Evolutionary conservation across 2,113 vertebrate species (phyloP), one percentile per base, ranked within the genome.

Genomic region (Cairina moschata): DNA sequence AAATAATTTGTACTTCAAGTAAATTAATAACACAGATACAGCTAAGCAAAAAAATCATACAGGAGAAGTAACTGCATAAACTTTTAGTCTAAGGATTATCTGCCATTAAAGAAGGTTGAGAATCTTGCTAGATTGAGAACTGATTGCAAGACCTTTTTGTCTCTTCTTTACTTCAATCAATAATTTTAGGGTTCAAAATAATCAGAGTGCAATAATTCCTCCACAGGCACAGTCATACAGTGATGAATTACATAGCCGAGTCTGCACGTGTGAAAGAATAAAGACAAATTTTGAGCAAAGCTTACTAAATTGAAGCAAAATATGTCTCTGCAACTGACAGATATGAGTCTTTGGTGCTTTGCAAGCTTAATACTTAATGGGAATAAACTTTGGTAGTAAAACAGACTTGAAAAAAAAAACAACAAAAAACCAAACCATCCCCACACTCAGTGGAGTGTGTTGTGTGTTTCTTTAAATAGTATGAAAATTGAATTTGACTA

Each of bases 401-500:
- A 60, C 67, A 86, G 44, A 83, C 7, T 67, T 86, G 46, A 48
- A 62, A 88, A 94, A 42, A 16, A 17, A 44, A 42, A 40, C 38
- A 42, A 44, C 29, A 58, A 76, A 48, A 50, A 50, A 50, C 32
- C 17, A 76, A 84, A 62, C 23, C 9, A 62, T 14, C 50, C 3
- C 1, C 46, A 87, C 83, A 22, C 32, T 48, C 29, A 22, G 66
- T 23, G 54, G 23, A 48, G 34, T 84, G 73, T 65, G 20, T 23
- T 96, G 72, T 2, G 1, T 96, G 76, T 83, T 67, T 71, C 75
- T 92, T 95, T 94, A 95, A 93, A 91, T 93, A 95, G 81, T 94
- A 71, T 38, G 81, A 95, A 97, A 97, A 98, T 97, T 46, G 93
- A 91, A 88, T 97, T 92, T 72, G 87, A 96, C 38, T 67, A 92